Conservation (phyloP, 2,797 vertebrate species). For the Takifugu ocellatus region DNA sequence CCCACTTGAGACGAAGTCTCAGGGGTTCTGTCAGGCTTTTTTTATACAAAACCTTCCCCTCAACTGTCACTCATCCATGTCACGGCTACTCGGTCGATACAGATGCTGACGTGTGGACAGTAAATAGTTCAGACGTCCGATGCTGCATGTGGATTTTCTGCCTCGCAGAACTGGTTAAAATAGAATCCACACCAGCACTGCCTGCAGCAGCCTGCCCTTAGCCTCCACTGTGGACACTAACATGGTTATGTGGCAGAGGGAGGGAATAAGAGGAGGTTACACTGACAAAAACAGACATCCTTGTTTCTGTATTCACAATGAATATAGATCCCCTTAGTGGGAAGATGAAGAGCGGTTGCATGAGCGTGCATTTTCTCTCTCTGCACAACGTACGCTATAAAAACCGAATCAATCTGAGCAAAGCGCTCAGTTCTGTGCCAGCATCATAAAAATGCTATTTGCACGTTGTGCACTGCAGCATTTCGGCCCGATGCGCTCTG, state of each 20-base stretch:
- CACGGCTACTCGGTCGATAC: too few relatives aligned
- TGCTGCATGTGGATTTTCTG: too few relatives aligned
- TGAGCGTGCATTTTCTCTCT: not conserved
- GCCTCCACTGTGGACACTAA: conserved; percentile 32
- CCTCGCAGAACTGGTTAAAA: too few relatives aligned
- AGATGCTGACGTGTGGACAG: too few relatives aligned
- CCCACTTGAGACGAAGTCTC: too few relatives aligned
- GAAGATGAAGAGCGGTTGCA: not conserved
- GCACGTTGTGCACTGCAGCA: not conserved
- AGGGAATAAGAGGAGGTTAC: conserved; percentile 18
- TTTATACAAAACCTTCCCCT: too few relatives aligned
- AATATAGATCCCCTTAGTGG: not conserved
- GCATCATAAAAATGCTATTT: not conserved
- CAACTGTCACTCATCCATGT: too few relatives aligned
- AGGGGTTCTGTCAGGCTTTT: too few relatives aligned
- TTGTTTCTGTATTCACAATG: not conserved
- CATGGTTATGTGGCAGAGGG: conserved; percentile 20
- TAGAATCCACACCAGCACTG: not conserved
- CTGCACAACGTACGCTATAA: not conserved
- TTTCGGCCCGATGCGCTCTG: conserved; percentile 1
- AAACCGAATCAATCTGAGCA: conserved; percentile 2
- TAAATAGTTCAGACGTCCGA: too few relatives aligned
- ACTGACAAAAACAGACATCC: not conserved
- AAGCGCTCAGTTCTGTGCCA: not conserved
- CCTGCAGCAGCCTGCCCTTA: conserved; percentile 28